phyloP scores from a whole-genome alignment of 2,113 vertebrate species.

The Reinhardtius hippoglossoides region DNA sequence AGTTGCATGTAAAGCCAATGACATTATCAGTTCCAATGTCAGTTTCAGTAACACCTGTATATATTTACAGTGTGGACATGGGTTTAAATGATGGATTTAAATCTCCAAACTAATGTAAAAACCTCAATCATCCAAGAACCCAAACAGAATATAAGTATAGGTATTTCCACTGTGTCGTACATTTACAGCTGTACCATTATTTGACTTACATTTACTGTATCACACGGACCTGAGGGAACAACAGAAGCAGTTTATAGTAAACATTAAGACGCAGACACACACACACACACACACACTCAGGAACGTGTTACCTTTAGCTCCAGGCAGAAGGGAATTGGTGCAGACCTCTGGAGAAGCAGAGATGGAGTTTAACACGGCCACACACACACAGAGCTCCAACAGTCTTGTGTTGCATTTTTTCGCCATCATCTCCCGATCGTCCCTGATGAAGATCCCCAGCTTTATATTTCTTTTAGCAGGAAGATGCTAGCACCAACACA shows the following conservation, averaged over 20 bases:
- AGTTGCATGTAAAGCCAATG: not conserved
- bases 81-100: not conserved
- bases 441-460: not conserved
- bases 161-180: too few species aligned
- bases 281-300: not conserved
- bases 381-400: constrained; percentile 29
- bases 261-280: not conserved
- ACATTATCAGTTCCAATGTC: not conserved
- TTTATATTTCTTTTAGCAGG: not conserved
- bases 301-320: constrained; percentile 74
- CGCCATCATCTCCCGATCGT: constrained; percentile 33
- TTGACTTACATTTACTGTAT: not conserved
- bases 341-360: constrained; percentile 70
- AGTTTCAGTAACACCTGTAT: not conserved
- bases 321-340: constrained; percentile 70
- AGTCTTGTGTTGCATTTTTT: not conserved
- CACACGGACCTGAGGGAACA: not conserved
- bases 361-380: constrained; percentile 14
- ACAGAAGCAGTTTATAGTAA: not conserved
- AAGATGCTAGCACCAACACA: not conserved
- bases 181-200: not conserved
- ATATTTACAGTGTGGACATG: not conserved
- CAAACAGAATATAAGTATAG: too few species aligned
- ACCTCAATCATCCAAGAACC: too few species aligned
- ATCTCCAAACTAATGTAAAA: not conserved